Conservation (phyloP, 1,140 invertebrate species). For the Heliothis virescens region DNA sequence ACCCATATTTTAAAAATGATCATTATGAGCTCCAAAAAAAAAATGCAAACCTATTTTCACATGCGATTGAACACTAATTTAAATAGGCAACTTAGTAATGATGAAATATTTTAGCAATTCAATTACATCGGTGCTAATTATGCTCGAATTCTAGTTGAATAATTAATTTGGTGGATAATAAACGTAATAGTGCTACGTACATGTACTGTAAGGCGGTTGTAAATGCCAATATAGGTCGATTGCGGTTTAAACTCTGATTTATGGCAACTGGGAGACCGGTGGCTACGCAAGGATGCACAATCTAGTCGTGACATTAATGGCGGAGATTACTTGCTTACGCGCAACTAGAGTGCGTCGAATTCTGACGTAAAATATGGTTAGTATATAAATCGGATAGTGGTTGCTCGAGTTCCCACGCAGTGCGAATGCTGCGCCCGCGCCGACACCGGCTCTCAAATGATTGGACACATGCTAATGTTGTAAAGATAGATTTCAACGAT, state of each 20-base stretch:
- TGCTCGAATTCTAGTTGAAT: conserved; percentile 49
- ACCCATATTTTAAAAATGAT: not conserved
- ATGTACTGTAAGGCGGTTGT: conserved; percentile 41
- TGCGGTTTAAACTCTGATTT: conserved; percentile 56
- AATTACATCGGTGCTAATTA: conserved; percentile 53
- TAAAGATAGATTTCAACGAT: conserved; percentile 38
- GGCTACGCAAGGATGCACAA: conserved; percentile 71
- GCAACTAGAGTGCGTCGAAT: conserved; percentile 74
- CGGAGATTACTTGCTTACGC: conserved; percentile 64
- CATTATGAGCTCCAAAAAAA: not conserved
- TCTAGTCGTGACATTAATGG: conserved; percentile 73
- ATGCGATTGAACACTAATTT: conserved; percentile 10
- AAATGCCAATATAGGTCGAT: conserved; percentile 59
- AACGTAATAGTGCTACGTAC: conserved; percentile 39
- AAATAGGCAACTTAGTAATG: conserved; percentile 24
- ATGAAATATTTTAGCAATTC: conserved; percentile 56
- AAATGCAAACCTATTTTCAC: not conserved
- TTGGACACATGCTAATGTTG: conserved; percentile 41
- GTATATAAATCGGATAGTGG: conserved; percentile 47
- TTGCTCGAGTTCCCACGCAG: conserved; percentile 74
- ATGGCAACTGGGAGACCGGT: conserved; percentile 54
- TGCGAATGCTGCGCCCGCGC: conserved; percentile 2
- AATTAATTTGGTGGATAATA: conserved; percentile 54
- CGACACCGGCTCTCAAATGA: conserved; percentile 8
- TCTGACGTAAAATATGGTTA: conserved; percentile 77